Percentiles rank a stretch among this genome's conserved stretches.
Evolutionary conservation across 2,113 vertebrate species (phyloP).

Genomic region (Bagarius yarrelli): DNA sequence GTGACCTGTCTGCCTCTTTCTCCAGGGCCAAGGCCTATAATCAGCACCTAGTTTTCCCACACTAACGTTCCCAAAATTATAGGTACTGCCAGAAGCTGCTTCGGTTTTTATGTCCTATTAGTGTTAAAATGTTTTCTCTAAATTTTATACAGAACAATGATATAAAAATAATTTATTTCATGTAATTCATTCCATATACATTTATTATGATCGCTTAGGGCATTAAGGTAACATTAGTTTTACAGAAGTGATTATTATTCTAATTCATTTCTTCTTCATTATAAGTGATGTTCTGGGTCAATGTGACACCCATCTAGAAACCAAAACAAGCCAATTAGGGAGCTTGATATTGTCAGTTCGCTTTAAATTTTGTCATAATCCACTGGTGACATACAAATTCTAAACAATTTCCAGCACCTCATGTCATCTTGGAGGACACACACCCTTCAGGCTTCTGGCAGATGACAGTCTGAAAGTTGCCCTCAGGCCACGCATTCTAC

Average conservation of each 20-base stretch:
- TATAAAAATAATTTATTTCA: too few species aligned
- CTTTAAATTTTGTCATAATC: constrained; percentile 62
- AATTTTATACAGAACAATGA: too few species aligned
- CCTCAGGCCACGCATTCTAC: constrained; percentile 43
- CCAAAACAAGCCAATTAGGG: constrained; percentile 17
- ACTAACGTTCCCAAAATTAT: constrained; percentile 33
- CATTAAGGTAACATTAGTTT: neutral
- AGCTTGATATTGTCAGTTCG: constrained; percentile 54
- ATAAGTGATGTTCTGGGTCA: neutral
- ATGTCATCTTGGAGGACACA: constrained; percentile 31
- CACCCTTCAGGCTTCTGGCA: constrained; percentile 43
- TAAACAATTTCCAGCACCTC: constrained; percentile 53
- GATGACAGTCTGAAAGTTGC: constrained; percentile 45
- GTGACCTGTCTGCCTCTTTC: constrained; percentile 13
- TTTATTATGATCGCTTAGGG: neutral
- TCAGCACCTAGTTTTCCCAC: constrained; percentile 19
- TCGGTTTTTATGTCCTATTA: neutral
- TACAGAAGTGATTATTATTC: too few species aligned
- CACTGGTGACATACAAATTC: constrained; percentile 54
- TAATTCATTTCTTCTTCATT: too few species aligned
- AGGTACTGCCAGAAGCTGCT: constrained; percentile 46
- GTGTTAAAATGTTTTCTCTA: neutral
- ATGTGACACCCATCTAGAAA: neutral
- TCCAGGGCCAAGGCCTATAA: constrained; percentile 4
- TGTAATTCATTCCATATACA: too few species aligned